A percentile compares a stretch with the other conserved stretches of the same genome.
Conservation (phyloP, 53 echinoderm and acorn worm species). For the Holothuria scabra region DNA sequence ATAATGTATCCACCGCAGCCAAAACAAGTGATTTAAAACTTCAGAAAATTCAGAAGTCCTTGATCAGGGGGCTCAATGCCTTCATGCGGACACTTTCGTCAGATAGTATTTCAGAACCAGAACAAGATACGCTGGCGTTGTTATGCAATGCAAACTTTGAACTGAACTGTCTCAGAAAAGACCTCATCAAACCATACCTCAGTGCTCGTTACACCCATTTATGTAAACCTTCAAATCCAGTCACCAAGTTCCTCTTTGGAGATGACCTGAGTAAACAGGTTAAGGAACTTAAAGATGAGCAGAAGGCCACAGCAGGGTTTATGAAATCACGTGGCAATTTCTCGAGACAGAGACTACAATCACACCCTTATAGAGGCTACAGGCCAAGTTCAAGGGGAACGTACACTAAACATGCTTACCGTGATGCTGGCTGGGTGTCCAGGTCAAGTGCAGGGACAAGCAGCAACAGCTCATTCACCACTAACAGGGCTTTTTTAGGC, state of each 20-base stretch:
- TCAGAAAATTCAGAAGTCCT: no score
- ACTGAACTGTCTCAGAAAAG: constrained; percentile 37
- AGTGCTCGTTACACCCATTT: constrained; percentile 23
- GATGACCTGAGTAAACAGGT: constrained; percentile 51
- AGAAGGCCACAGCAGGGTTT: constrained; percentile 32
- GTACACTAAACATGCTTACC: neutral
- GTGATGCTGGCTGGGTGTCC: neutral
- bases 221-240: constrained; percentile 35
- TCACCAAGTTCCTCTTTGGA: constrained; percentile 42
- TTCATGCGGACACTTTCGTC: neutral
- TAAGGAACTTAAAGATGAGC: constrained; percentile 47
- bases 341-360: neutral
- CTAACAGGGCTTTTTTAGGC: neutral
- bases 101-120: no score
- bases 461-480: neutral
- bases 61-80: no score
- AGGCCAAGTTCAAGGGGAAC: neutral
- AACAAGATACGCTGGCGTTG: constrained; percentile 38
- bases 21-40: constrained; percentile 25
- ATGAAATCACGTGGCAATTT: constrained; percentile 11
- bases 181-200: no score
- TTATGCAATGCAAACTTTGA: constrained; percentile 45
- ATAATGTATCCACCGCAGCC: neutral
- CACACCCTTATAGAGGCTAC: neutral
- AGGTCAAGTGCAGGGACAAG: neutral